Conservation (phyloP, 2,113 vertebrate genomes). For the Micromys minutus region DNA sequence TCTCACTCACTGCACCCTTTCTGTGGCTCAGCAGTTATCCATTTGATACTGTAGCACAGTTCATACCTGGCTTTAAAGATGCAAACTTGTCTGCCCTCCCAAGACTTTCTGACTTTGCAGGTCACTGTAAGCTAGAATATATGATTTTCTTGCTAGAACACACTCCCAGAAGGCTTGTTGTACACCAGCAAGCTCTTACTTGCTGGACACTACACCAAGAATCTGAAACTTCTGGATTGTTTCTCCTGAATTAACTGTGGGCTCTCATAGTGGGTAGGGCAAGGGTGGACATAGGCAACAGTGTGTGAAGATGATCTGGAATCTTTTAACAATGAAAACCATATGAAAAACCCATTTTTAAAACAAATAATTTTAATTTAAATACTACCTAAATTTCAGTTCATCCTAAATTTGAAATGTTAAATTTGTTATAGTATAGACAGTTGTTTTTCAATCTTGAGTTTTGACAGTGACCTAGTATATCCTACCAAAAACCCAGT, state of each 20-base stretch:
- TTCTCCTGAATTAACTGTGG: constrained; percentile 51
- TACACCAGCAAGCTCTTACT: constrained; percentile 53
- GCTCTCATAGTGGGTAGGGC: neutral
- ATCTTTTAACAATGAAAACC: constrained; percentile 58
- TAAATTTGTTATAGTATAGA: constrained; percentile 30
- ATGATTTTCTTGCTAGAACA: constrained; percentile 62
- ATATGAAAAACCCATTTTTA: constrained; percentile 64
- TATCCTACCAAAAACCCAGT: constrained; percentile 19
- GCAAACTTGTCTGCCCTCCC: neutral
- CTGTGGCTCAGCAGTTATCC: neutral
- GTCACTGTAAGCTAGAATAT: constrained; percentile 56
- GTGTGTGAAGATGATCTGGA: constrained; percentile 46
- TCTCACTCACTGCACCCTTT: neutral
- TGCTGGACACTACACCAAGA: constrained; percentile 59
- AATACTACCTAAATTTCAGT: constrained; percentile 39
- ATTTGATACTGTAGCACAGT: neutral
- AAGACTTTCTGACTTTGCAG: constrained; percentile 42
- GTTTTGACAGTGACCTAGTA: constrained; percentile 44
- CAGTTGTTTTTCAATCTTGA: neutral
- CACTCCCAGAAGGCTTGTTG: constrained; percentile 60
- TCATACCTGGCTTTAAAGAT: neutral
- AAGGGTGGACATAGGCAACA: neutral
- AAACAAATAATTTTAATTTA: constrained; percentile 47
- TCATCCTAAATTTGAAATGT: constrained; percentile 50
- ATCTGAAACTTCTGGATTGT: constrained; percentile 67